phyloP scores from a whole-genome alignment of 1,140 invertebrate species.

The Lutraria rhynchaena region DNA sequence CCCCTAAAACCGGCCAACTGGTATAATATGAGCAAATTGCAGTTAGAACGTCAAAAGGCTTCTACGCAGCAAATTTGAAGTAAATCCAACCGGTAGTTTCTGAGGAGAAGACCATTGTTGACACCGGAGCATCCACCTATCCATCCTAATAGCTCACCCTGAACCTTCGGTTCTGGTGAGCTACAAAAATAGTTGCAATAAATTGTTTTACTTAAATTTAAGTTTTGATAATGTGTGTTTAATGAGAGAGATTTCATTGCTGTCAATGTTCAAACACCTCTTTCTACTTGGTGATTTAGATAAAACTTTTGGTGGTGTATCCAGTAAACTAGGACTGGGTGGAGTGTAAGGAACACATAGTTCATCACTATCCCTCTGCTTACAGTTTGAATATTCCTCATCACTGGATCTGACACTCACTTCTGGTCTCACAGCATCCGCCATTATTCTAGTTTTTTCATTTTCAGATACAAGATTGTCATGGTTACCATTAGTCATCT shows the following conservation, averaged over 20 bases:
- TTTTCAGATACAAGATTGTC: not conserved
- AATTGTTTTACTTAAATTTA: not conserved
- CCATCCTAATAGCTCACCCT: no score
- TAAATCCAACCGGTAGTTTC: no score
- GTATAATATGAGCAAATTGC: no score
- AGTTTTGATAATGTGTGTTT: constrained; percentile 14
- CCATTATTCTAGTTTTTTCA: not conserved
- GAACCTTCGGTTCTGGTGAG: no score
- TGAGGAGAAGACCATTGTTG: no score
- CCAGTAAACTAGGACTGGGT: not conserved
- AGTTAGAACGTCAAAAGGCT: no score
- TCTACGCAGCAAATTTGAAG: no score
- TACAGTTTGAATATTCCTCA: not conserved
- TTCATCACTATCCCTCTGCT: no score
- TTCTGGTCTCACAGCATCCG: not conserved
- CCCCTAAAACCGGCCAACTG: no score
- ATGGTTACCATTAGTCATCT: constrained; percentile 19
- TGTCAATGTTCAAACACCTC: not conserved
- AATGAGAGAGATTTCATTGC: not conserved
- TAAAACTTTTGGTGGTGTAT: constrained; percentile 1
- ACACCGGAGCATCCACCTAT: no score
- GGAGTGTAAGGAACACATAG: not conserved
- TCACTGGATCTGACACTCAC: not conserved
- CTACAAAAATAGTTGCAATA: no score
- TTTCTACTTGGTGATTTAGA: not conserved